Base-by-base conservation (phyloP, 2,797 vertebrate genomes). In the Capromys pilorides region DNA sequence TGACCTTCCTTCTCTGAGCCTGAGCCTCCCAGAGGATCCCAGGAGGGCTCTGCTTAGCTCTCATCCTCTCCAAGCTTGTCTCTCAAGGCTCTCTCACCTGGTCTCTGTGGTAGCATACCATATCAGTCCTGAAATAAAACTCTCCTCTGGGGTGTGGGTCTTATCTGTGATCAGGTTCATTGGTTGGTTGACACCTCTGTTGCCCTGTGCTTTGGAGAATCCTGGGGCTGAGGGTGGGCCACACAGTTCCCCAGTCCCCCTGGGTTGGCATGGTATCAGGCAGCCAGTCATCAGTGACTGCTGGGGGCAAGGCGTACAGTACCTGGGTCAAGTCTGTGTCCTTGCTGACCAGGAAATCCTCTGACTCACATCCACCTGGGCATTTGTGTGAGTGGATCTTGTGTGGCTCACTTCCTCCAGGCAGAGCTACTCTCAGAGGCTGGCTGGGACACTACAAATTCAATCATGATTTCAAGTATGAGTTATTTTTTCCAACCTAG, bases 401-500 rank as follows among this genome's bases (percentile, higher is more conserved):
- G 67, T 57, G 54, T 45, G 77, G 28, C 26, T 83, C 41, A 80
- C 39, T 90, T 51, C 21, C 26, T 80, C 28, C n/a, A 81, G 57
- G 54, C 3, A 5, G 26, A 59, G 19, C 2, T 75, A 82, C n/a
- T 90, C 31, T 80, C 39, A 28, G 59, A 5, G 31, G 62, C 86
- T 73, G 39, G 10, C 21, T 80, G 14, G 39, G 69, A 94, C 81
- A 22, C 24, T 54, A 73, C 8, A 57, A 26, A 57, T 82, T 12
- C 69, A 45, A 49, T 26, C 21, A 1, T 69, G 49, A 90, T 28
- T 31, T 36, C 49, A 51, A 96, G 26, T 31, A 9, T 51, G 89
- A 94, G 41, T 45, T 94, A 18, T 66, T 62, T 93, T 93, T 93
- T 81, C 31, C 62, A 79, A 54, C 49, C 57, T 41, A 59, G 28